Conservation (phyloP, 2,797 vertebrate species). For the Otus scops region DNA sequence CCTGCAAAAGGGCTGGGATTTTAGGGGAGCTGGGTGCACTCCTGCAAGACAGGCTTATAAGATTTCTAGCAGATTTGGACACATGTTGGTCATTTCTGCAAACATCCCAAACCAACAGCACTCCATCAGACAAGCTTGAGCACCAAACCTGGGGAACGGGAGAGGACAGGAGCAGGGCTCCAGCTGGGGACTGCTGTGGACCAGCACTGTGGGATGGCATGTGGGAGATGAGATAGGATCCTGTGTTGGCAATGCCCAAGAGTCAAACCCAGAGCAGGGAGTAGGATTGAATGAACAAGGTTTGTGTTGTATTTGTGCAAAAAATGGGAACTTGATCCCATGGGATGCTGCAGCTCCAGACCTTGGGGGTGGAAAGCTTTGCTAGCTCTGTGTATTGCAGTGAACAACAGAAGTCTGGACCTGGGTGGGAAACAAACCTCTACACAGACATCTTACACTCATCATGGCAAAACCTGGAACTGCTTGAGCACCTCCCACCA, state of each 20-base stretch:
- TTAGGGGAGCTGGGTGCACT: background rate
- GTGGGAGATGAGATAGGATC: background rate
- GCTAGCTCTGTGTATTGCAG: background rate
- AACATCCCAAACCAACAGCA: background rate
- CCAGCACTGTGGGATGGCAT: rapidly evolving
- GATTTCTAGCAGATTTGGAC: background rate
- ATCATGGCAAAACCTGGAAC: rapidly evolving
- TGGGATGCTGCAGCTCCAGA: background rate
- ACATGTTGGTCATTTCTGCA: background rate
- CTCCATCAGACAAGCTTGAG: rapidly evolving
- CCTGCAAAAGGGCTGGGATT: background rate
- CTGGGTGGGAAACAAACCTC: background rate
- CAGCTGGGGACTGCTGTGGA: background rate
- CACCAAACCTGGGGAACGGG: rapidly evolving
- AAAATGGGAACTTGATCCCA: background rate
- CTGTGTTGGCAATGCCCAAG: background rate
- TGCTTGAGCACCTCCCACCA: background rate
- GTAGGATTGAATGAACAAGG: background rate
- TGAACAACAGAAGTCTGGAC: background rate
- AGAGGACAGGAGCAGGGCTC: background rate
- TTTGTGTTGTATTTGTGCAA: background rate
- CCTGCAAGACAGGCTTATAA: background rate
- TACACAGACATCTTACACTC: rapidly evolving
- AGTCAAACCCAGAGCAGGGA: background rate
- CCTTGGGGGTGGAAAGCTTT: background rate